phyloP scores from a whole-genome alignment of 2,888 invertebrate species.

The Eugnorisma glareosa region DNA sequence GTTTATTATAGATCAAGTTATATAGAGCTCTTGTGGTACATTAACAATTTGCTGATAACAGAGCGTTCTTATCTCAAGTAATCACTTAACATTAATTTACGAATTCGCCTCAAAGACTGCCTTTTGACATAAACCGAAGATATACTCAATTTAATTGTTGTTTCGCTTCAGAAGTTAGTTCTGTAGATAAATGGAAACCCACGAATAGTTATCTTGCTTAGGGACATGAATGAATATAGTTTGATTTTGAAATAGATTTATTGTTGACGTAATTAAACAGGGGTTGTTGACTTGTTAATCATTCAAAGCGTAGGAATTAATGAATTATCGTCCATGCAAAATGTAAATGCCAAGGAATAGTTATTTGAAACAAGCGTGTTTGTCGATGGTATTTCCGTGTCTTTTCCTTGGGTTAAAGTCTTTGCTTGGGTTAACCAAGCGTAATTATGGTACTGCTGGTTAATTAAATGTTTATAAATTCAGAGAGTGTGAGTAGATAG shows the following conservation, averaged over 20 bases:
- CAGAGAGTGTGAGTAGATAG: neutral
- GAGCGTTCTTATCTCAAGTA: constrained; percentile 3
- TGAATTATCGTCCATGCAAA: neutral
- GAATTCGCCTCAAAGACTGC: neutral
- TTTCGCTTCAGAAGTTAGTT: constrained; percentile 5
- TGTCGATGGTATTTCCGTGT: neutral
- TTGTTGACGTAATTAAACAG: neutral
- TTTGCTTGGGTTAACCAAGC: neutral
- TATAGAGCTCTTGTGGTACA: neutral
- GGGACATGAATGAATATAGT: constrained; percentile 1
- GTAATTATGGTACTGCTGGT: neutral
- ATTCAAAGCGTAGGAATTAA: neutral
- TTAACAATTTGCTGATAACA: neutral
- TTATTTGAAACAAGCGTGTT: neutral
- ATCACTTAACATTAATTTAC: constrained; percentile 23
- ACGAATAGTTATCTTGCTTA: constrained; percentile 4
- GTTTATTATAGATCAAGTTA: neutral
- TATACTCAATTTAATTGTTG: constrained; percentile 34
- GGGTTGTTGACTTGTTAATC: neutral
- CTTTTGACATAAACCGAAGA: constrained; percentile 26
- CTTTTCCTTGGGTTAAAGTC: neutral
- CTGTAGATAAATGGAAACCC: constrained; percentile 11
- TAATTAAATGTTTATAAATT: neutral
- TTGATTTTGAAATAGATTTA: constrained; percentile 16
- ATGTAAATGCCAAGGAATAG: neutral